Percentiles rank a stretch among this genome's conserved stretches.
phyloP scores from a whole-genome alignment of 2,888 invertebrate species.

The Chironomus riparius region DNA sequence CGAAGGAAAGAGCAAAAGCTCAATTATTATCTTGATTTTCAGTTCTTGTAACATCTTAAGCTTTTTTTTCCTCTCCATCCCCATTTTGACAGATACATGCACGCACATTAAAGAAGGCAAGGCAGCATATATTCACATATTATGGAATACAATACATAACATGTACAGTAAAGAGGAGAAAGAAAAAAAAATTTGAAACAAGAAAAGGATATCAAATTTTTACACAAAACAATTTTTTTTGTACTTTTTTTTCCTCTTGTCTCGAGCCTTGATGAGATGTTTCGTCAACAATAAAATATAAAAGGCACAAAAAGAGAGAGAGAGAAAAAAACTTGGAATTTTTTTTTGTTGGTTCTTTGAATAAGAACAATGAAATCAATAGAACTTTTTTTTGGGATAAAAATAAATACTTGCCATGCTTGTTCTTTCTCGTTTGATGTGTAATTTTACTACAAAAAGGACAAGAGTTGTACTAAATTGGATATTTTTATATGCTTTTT shows the following conservation, averaged over 20 bases:
- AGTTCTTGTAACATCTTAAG: background rate
- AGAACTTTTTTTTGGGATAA: background rate
- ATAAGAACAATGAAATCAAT: background rate
- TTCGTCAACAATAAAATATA: background rate
- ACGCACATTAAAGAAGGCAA: background rate
- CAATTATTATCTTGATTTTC: constrained; percentile 2
- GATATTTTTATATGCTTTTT: no score
- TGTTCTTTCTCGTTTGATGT: no score
- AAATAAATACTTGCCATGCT: background rate
- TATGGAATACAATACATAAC: background rate
- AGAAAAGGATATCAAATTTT: background rate
- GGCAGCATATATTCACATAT: background rate
- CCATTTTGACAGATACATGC: constrained; percentile 1
- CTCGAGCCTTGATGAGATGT: background rate
- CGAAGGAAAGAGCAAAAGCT: background rate
- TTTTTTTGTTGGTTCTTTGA: background rate
- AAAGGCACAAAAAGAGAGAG: background rate
- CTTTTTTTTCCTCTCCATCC: background rate
- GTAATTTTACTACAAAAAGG: no score
- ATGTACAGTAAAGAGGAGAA: background rate
- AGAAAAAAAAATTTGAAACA: background rate
- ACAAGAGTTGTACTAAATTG: no score
- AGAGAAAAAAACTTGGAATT: background rate
- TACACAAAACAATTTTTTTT: background rate
- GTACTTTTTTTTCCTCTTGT: background rate